Conservation (phyloP, 2,113 vertebrate genomes). For the Sakesphorus luctuosus region DNA sequence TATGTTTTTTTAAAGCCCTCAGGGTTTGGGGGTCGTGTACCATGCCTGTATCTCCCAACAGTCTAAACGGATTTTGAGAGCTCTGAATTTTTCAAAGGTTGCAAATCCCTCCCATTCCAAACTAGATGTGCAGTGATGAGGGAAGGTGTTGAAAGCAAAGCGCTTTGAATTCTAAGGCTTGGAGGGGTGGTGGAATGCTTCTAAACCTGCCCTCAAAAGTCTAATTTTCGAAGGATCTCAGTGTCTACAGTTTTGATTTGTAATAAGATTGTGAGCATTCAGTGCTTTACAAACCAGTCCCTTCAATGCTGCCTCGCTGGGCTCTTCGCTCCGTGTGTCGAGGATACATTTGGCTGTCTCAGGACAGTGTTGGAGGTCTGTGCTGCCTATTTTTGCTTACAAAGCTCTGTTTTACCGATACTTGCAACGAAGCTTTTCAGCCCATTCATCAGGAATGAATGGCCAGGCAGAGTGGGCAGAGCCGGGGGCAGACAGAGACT, state of each 20-base stretch:
- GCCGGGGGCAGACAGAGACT: not conserved
- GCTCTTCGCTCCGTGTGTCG: not conserved
- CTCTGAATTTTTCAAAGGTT: not conserved
- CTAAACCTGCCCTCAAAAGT: not conserved
- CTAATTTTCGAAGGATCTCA: not conserved
- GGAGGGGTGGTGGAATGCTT: not conserved
- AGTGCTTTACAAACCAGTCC: not conserved
- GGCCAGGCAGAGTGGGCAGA: not conserved
- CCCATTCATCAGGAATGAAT: not conserved
- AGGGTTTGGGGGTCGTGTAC: not conserved
- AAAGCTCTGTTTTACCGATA: fast-evolving
- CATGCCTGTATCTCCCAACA: not conserved
- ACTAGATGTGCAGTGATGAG: not conserved
- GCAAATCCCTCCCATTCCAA: not conserved
- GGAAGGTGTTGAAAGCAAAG: not conserved
- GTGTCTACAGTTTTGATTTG: not conserved
- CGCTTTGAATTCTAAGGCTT: not conserved
- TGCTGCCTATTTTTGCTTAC: not conserved
- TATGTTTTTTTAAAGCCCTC: not conserved
- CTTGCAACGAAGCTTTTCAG: not conserved
- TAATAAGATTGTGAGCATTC: not conserved
- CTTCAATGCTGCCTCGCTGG: not conserved
- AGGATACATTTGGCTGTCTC: not conserved
- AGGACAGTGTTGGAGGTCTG: not conserved
- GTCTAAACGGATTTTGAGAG: not conserved